Evolutionary conservation across 2,888 invertebrate species (phyloP).

Genomic region (Muscina levida): DNA sequence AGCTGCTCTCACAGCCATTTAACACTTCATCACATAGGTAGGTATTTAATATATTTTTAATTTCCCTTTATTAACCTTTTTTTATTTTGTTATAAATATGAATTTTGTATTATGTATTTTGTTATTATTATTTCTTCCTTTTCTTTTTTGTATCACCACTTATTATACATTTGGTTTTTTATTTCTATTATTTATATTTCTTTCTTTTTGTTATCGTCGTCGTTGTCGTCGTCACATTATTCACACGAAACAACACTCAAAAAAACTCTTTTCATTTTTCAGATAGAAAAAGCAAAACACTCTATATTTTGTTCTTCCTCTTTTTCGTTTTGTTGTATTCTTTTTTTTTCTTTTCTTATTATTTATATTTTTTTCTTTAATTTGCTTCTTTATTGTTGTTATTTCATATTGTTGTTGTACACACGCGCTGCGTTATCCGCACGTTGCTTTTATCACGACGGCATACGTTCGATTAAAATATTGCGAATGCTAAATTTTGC

Average conservation of each 20-base stretch:
- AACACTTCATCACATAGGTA: too few species aligned
- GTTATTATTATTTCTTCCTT: conserved; percentile 50
- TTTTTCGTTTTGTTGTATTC: conserved; percentile 1
- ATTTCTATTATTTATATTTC: conserved; percentile 44
- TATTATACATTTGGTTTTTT: conserved; percentile 28
- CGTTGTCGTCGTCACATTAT: conserved; percentile 68
- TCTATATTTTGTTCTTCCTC: conserved; percentile 1
- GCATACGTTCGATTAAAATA: conserved; percentile 64
- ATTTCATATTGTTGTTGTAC: conserved; percentile 7
- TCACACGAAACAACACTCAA: conserved; percentile 67
- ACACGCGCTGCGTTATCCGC: conserved; percentile 57
- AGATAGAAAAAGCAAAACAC: neutral
- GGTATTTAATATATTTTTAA: too few species aligned
- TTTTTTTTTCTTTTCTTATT: conserved; percentile 41
- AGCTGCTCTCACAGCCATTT: too few species aligned
- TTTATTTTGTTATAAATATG: neutral
- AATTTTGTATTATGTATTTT: conserved; percentile 39
- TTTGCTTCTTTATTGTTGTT: conserved; percentile 49
- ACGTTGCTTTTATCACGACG: conserved; percentile 64
- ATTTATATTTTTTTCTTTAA: conserved; percentile 40
- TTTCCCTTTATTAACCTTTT: neutral
- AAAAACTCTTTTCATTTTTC: conserved; percentile 54
- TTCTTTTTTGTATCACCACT: conserved; percentile 16
- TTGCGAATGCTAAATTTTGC: conserved; percentile 65
- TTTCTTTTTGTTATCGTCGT: conserved; percentile 30